phyloP scores from a whole-genome alignment of 2,113 vertebrate species.

The Oncorhynchus masou region DNA sequence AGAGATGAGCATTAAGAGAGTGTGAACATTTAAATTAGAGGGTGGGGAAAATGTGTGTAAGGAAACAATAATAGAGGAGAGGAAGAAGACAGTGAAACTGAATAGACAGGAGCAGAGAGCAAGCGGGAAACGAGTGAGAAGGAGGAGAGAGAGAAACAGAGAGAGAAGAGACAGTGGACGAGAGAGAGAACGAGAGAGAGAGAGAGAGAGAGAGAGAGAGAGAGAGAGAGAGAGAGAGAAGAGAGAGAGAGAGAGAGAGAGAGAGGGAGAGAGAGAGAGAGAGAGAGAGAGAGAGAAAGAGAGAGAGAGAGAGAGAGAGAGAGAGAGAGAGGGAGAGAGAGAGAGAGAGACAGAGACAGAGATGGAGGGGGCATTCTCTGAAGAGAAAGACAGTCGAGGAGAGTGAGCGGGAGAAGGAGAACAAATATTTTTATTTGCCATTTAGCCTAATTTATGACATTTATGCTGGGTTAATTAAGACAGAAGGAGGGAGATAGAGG shows the following conservation, averaged over 20 bases:
- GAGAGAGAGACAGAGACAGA: neutral
- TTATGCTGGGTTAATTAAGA: no score
- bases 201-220: neutral
- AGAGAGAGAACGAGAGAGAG: no score
- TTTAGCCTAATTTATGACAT: no score
- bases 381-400: constrained; percentile 10
- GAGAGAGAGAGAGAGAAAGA: neutral
- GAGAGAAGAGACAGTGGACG: no score
- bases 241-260: neutral
- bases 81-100: neutral
- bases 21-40: neutral
- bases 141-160: no score
- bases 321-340: neutral
- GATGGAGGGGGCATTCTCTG: neutral
- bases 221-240: neutral
- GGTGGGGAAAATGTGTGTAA: neutral
- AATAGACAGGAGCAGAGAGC: neutral
- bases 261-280: neutral
- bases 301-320: no score
- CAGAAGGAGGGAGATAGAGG: no score
- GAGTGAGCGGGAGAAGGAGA: constrained; percentile 13
- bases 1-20: constrained; percentile 10
- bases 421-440: constrained; percentile 54
- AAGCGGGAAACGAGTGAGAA: neutral
- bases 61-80: neutral